These are phyloP conservation scores for Gortyna flavago DNA, from an alignment of 2,888 invertebrate genomes.

Conservation along the genomic window DNA sequence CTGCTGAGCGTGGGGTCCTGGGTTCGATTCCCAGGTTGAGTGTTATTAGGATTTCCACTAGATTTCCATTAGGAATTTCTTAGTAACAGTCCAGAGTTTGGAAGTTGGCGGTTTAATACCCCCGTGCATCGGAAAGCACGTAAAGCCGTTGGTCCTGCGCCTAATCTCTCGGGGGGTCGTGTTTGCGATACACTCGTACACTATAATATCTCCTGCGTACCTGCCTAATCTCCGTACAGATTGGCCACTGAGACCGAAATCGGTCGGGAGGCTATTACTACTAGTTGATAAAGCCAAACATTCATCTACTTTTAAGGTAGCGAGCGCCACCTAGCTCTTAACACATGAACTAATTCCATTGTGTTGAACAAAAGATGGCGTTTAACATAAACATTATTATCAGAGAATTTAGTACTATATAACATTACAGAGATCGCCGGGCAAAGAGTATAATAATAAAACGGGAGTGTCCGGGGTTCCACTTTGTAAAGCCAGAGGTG, in stretches of 20 bases:
- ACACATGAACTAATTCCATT: conserved; percentile 33
- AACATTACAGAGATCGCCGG: neutral
- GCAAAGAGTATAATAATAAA: too few relatives aligned
- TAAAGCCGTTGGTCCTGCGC: neutral
- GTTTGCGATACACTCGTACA: neutral
- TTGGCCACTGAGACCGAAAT: neutral
- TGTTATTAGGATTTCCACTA: neutral
- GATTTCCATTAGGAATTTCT: too few relatives aligned
- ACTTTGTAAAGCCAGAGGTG: neutral
- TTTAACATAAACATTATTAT: neutral
- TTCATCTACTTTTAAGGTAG: conserved; percentile 27
- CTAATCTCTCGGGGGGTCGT: too few relatives aligned
- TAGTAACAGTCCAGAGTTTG: neutral
- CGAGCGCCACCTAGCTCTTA: conserved; percentile 68
- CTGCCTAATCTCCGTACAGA: neutral
- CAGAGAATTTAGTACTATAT: neutral
- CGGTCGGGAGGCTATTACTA: neutral
- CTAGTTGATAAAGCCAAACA: neutral
- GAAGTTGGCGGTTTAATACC: neutral
- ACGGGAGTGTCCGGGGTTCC: neutral
- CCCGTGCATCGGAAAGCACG: neutral
- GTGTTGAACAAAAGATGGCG: neutral
- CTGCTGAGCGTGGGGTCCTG: too few relatives aligned
- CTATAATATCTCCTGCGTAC: neutral
- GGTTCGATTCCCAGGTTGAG: neutral